phyloP scores from a whole-genome alignment of 1,140 invertebrate genomes.

The Aphaenogaster ashmeadi region DNA sequence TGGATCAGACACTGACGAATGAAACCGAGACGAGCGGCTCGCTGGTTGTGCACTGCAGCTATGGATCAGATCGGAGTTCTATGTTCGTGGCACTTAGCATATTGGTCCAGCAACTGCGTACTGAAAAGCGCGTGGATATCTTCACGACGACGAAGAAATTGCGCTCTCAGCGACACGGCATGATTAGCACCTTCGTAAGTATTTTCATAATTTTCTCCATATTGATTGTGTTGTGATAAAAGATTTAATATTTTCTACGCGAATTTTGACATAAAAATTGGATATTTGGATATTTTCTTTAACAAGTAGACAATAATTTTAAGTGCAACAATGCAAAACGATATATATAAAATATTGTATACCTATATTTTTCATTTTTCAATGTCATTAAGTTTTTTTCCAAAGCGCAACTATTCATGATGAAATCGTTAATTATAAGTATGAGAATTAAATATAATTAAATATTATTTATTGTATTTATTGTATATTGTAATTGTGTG shows the following conservation, averaged over 20 bases:
- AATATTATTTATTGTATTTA: neutral
- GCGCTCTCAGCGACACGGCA: slow-evolving; percentile 93
- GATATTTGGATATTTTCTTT: neutral
- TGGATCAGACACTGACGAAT: slow-evolving; percentile 90
- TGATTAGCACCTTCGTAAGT: slow-evolving; percentile 94
- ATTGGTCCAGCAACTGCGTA: slow-evolving; percentile 93
- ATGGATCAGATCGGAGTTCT: slow-evolving; percentile 94
- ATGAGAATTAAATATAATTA: neutral
- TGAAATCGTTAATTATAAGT: neutral
- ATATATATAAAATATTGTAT: neutral
- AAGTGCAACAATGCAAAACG: no score
- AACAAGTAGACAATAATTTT: neutral
- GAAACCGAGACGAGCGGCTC: slow-evolving; percentile 88
- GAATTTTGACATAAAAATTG: neutral
- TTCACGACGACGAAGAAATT: slow-evolving; percentile 94
- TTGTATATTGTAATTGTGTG: neutral
- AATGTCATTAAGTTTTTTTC: neutral
- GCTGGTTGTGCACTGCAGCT: slow-evolving; percentile 94
- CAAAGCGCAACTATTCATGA: neutral
- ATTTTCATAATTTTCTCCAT: neutral
- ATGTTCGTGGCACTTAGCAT: slow-evolving; percentile 96
- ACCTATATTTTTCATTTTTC: neutral
- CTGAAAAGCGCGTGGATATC: slow-evolving; percentile 94
- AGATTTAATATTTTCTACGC: neutral
- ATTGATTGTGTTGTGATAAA: neutral